These are phyloP conservation scores for Drosophila bocqueti DNA, from an alignment of 1,140 invertebrate genomes.

Conservation along the genomic window DNA sequence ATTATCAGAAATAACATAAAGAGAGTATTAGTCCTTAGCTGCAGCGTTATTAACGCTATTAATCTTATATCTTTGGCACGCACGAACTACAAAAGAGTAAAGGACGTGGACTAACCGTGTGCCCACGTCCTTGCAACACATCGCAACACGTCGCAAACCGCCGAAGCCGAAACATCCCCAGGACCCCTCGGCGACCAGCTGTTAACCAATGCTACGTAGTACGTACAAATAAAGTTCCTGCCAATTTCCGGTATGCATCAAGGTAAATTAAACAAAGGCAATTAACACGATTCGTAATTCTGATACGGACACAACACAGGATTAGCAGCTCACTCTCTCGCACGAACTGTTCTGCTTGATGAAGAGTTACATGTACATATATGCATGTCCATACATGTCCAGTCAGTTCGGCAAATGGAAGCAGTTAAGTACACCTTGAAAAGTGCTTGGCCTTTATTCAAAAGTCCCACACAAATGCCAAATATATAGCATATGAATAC, in stretches of 20 bases:
- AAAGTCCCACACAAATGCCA: too few relatives aligned
- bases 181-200: neutral
- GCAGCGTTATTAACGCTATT: slow-evolving; percentile 51
- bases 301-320: slow-evolving; percentile 43
- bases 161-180: slow-evolving; percentile 24
- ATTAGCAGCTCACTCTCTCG: slow-evolving; percentile 22
- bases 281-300: slow-evolving; percentile 68
- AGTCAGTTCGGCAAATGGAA: neutral
- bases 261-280: slow-evolving; percentile 82
- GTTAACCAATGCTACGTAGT: slow-evolving; percentile 43
- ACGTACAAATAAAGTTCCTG: slow-evolving; percentile 81
- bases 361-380: slow-evolving; percentile 10
- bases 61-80: slow-evolving; percentile 68
- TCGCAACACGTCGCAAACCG: neutral
- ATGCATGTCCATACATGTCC: neutral
- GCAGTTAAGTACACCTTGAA: neutral
- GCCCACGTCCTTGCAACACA: slow-evolving; percentile 6
- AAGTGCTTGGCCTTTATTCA: neutral
- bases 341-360: slow-evolving; percentile 3
- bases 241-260: slow-evolving; percentile 72
- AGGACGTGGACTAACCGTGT: slow-evolving; percentile 21
- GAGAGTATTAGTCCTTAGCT: neutral
- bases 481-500: too few relatives aligned
- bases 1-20: neutral
- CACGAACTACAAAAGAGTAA: slow-evolving; percentile 51